Conservation (phyloP, 2,888 invertebrate species). For the Metallyticus violacea region DNA sequence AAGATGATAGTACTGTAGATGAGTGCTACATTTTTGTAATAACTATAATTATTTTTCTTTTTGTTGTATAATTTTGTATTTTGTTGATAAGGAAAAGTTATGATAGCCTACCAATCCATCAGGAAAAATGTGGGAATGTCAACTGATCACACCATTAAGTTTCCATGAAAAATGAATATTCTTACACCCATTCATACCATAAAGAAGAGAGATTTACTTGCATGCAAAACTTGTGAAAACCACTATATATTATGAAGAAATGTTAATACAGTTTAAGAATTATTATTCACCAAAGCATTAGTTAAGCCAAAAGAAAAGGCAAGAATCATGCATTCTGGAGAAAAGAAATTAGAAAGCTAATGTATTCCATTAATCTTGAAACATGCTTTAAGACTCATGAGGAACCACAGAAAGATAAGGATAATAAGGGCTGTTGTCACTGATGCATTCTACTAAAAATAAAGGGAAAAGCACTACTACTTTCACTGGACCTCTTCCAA, state of each 20-base stretch:
- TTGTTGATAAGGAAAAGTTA: not conserved
- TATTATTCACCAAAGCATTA: not conserved
- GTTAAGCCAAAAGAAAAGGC: not conserved
- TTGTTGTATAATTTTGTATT: not conserved
- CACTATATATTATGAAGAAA: not conserved
- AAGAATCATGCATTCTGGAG: not conserved
- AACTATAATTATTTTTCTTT: not conserved
- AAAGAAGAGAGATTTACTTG: no score
- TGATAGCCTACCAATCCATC: not conserved
- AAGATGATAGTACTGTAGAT: no score
- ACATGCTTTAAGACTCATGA: not conserved
- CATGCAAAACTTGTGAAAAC: not conserved
- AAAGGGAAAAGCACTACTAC: not conserved
- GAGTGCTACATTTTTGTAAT: not conserved
- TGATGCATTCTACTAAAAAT: not conserved
- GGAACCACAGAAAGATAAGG: not conserved
- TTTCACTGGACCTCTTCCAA: not conserved
- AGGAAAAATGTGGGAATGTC: not conserved
- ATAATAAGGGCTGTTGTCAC: not conserved
- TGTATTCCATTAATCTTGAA: not conserved
- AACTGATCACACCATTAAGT: not conserved
- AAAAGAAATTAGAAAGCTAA: not conserved
- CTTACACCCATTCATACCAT: not conserved
- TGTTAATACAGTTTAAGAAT: not conserved
- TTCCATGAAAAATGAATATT: not conserved